A percentile compares a stretch with the other conserved stretches of the same genome.
phyloP scores from a whole-genome alignment of 2,113 vertebrate species.

The Callospermophilus lateralis region DNA sequence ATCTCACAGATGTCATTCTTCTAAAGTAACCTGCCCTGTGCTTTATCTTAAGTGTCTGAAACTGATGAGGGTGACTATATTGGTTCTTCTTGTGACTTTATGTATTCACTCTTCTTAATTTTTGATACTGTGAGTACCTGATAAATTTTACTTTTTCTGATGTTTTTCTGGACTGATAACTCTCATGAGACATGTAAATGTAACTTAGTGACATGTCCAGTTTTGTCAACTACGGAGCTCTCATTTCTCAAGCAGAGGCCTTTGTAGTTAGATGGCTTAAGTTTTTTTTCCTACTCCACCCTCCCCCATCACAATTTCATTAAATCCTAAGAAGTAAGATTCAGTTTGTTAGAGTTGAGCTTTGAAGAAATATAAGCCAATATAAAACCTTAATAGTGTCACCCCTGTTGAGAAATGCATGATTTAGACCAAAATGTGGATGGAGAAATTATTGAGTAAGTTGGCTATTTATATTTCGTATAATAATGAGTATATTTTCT shows the following conservation, averaged over 20 bases:
- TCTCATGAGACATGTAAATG: neutral
- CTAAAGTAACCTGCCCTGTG: constrained; percentile 11
- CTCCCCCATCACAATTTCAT: accelerated
- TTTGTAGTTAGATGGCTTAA: neutral
- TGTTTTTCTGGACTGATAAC: neutral
- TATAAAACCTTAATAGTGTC: neutral
- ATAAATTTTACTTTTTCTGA: neutral
- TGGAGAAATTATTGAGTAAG: neutral
- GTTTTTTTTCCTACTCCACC: neutral
- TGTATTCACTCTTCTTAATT: neutral
- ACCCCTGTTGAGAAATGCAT: neutral
- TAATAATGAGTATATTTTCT: constrained; percentile 27
- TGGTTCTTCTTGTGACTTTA: neutral
- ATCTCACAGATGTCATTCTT: constrained; percentile 38
- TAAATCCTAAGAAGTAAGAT: neutral
- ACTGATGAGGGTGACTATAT: neutral
- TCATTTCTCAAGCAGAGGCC: neutral
- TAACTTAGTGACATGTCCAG: neutral
- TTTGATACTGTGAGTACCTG: neutral
- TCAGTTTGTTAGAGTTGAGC: neutral
- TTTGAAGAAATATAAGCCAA: neutral
- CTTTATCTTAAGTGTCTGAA: constrained; percentile 4
- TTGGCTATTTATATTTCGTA: neutral
- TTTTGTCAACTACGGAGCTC: neutral
- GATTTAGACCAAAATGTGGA: neutral